Evolutionary conservation across 2,888 invertebrate species (phyloP).

Genomic region (Ferrisia virgata): DNA sequence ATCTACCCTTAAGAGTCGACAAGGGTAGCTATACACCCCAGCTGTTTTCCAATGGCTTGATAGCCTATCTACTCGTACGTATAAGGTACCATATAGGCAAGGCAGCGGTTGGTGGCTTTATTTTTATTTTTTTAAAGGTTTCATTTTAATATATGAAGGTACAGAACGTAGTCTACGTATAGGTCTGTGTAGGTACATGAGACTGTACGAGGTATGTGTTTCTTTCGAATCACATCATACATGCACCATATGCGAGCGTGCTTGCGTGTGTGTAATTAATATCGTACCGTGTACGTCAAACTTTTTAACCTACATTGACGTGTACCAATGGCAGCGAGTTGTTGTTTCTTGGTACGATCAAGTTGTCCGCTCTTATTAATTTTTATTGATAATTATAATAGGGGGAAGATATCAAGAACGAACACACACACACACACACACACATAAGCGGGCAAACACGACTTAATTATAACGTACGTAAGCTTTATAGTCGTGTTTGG

Average conservation of each 20-base stretch:
- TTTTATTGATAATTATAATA: slow-evolving; percentile 26
- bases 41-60: neutral
- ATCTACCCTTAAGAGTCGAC: neutral
- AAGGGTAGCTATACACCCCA: neutral
- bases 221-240: neutral
- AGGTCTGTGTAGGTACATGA: no score
- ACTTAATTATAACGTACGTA: neutral
- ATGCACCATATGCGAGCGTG: neutral
- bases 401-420: neutral
- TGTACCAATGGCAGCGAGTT: neutral
- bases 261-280: neutral
- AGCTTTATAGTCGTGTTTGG: no score
- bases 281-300: neutral
- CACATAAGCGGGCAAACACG: neutral
- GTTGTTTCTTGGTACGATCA: neutral
- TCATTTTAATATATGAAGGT: slow-evolving; percentile 20
- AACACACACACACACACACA: no score
- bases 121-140: neutral
- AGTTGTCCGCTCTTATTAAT: slow-evolving; percentile 21
- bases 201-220: neutral
- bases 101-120: neutral
- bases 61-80: no score
- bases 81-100: no score
- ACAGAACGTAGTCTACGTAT: no score
- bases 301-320: neutral